Percentiles rank a stretch among this genome's conserved stretches.
Conservation (phyloP, 2,888 invertebrate genomes). For the Subacronicta megacephala region DNA sequence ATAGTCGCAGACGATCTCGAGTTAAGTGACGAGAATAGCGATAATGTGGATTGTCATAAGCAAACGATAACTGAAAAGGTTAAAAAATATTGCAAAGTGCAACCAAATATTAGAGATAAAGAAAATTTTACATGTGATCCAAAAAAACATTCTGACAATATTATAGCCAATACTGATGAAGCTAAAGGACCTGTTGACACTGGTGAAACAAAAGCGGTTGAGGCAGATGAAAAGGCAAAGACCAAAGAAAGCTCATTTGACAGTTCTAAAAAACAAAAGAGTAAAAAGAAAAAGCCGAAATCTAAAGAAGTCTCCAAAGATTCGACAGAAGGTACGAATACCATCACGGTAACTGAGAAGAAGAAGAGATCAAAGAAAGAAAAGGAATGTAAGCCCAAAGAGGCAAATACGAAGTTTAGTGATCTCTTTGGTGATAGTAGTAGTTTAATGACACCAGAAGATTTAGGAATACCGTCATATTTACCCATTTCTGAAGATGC, state of each 20-base stretch:
- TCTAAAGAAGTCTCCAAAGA: conserved; percentile 51
- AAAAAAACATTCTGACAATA: neutral
- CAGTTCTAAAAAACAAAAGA: conserved; percentile 58
- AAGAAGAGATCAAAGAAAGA: conserved; percentile 56
- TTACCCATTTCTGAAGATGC: conserved; percentile 75
- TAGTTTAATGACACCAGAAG: conserved; percentile 83
- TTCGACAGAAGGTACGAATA: conserved; percentile 32
- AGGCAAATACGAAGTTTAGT: conserved; percentile 69
- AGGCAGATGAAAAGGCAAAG: conserved; percentile 14
- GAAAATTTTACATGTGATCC: conserved; percentile 5
- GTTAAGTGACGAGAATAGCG: conserved; percentile 80
- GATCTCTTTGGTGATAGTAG: conserved; percentile 83
- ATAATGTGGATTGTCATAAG: conserved; percentile 58
- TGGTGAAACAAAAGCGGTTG: conserved; percentile 19
- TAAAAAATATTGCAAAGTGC: conserved; percentile 3
- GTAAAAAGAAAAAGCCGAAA: conserved; percentile 61
- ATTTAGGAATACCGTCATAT: conserved; percentile 73
- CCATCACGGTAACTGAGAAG: conserved; percentile 39
- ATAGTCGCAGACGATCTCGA: conserved; percentile 79
- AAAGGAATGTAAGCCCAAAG: conserved; percentile 55
- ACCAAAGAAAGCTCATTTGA: conserved; percentile 33
- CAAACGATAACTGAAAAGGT: conserved; percentile 11
- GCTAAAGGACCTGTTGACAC: neutral
- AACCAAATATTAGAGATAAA: neutral
- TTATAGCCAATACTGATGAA: neutral